A percentile compares a stretch with the other conserved stretches of the same genome.
These are phyloP conservation scores for Halichoerus grypus DNA, from an alignment of 2,113 vertebrate genomes.

Conservation along the genomic window DNA sequence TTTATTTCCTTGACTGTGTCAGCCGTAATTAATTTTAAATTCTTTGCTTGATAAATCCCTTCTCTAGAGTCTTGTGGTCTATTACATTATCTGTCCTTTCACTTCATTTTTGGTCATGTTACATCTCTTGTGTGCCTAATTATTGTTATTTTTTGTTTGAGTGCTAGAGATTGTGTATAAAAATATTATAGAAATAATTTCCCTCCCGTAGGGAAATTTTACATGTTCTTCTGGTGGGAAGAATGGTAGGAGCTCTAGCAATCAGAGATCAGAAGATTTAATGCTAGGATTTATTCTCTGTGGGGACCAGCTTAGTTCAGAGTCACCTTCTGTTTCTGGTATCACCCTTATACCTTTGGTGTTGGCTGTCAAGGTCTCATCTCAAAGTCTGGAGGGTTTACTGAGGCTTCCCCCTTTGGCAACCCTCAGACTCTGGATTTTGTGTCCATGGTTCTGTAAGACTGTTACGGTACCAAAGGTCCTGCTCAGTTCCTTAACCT, in stretches of 20 bases:
- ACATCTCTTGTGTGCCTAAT: background rate
- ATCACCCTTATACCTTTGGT: background rate
- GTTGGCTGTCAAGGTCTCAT: background rate
- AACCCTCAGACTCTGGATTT: background rate
- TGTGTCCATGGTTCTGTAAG: background rate
- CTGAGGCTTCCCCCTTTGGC: background rate
- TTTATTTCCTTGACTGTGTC: background rate
- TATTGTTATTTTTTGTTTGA: background rate
- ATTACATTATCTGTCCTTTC: background rate
- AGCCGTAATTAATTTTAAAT: background rate
- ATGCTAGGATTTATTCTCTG: background rate
- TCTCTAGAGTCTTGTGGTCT: background rate
- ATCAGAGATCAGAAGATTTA: background rate
- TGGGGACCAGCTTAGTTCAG: background rate
- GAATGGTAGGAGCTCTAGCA: background rate
- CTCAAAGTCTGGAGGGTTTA: background rate
- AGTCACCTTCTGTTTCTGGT: background rate
- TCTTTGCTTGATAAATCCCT: background rate
- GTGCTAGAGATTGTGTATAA: background rate
- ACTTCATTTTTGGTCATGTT: background rate
- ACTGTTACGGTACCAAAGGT: background rate
- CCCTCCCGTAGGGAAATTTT: background rate
- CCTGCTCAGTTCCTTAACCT: background rate
- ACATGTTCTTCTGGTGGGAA: background rate
- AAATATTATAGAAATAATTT: background rate